phyloP scores from a whole-genome alignment of 2,113 vertebrate genomes.

The Phocoena sinus region DNA sequence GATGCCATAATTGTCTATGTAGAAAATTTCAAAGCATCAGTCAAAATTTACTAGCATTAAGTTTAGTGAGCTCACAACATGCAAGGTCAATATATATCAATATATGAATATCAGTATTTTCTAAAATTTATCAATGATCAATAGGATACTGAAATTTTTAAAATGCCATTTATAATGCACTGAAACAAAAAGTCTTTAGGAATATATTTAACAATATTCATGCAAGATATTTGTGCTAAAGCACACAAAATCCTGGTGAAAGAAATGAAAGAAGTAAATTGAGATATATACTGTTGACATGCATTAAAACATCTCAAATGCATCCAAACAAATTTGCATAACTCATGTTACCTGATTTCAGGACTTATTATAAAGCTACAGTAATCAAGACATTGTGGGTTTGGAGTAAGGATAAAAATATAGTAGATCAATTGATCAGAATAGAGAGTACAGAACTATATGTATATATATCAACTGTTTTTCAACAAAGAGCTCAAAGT shows the following conservation, averaged over 20 bases:
- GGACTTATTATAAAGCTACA: not conserved
- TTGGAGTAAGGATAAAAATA: not conserved
- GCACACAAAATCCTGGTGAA: not conserved
- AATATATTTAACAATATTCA: not conserved
- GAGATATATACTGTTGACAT: not conserved
- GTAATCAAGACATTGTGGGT: not conserved
- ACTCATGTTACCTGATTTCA: not conserved
- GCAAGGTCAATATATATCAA: not conserved
- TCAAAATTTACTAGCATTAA: not conserved
- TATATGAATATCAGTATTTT: not conserved
- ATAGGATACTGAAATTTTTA: not conserved
- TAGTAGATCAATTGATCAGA: not conserved
- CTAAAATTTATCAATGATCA: not conserved
- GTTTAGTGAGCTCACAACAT: not conserved
- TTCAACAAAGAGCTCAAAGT: not conserved
- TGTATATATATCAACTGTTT: not conserved
- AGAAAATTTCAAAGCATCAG: not conserved
- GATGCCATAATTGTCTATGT: not conserved
- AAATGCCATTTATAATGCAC: not conserved
- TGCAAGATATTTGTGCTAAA: not conserved
- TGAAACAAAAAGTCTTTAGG: not conserved
- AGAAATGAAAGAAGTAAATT: not conserved
- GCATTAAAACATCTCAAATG: not conserved
- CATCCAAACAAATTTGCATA: not conserved
- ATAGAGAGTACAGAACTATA: not conserved